Evolutionary conservation across 53 echinoderm and acorn worm genomes (phyloP).

Genomic region (Apostichopus leukothele): DNA sequence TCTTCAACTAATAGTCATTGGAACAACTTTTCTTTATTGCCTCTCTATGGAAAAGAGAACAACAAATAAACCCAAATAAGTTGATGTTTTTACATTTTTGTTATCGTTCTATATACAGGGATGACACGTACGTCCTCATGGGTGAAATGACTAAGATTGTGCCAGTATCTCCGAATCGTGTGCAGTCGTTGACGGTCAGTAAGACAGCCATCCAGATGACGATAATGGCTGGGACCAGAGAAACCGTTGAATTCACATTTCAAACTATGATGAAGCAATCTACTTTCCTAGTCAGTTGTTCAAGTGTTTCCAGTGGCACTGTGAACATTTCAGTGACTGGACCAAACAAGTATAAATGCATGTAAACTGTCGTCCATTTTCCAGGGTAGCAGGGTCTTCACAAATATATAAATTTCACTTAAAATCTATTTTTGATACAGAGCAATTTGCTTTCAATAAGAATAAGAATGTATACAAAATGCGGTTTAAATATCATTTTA

Average conservation of each 20-base stretch:
- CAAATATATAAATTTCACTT: too few species aligned
- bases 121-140: conserved; percentile 42
- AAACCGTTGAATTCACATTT: conserved; percentile 24
- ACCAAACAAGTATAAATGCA: conserved; percentile 15
- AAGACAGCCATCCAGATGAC: conserved; percentile 15
- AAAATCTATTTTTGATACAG: too few species aligned
- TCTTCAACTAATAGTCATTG: too few species aligned
- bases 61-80: too few species aligned
- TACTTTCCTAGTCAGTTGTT: conserved; percentile 14
- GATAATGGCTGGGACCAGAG: background rate
- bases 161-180: conserved; percentile 47
- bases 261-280: conserved; percentile 15
- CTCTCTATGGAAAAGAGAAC: too few species aligned
- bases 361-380: background rate
- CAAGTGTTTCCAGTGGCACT: conserved; percentile 2
- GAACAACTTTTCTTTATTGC: too few species aligned
- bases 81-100: background rate
- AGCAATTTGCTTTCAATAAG: too few species aligned
- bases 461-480: too few species aligned
- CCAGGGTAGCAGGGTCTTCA: too few species aligned
- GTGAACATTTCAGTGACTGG: conserved; percentile 18
- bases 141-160: conserved; percentile 53
- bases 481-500: too few species aligned
- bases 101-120: background rate
- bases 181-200: conserved; percentile 20